Conservation (phyloP, 2,113 vertebrate species). For the Puma concolor region DNA sequence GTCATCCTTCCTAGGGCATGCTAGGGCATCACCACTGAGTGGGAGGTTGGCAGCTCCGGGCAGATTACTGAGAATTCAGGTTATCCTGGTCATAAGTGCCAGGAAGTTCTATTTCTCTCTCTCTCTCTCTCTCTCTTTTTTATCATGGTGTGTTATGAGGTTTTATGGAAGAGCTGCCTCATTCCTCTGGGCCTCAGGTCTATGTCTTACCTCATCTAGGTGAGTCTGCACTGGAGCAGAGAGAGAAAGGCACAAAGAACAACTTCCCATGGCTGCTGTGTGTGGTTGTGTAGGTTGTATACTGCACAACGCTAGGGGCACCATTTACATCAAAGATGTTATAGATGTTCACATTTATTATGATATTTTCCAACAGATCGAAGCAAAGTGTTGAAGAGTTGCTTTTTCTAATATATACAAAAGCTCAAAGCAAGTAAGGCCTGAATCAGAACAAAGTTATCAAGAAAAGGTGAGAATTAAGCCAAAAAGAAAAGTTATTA, state of each 20-base stretch:
- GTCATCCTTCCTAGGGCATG: conserved; percentile 27
- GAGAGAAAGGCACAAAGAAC: neutral
- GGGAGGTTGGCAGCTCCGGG: conserved; percentile 26
- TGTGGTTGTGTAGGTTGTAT: neutral
- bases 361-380: neutral
- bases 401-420: neutral
- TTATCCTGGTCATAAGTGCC: conserved; percentile 49
- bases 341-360: neutral
- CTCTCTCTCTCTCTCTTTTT: conserved; percentile 17
- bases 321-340: neutral
- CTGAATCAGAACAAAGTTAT: neutral
- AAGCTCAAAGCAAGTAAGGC: neutral
- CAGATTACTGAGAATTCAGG: conserved; percentile 50
- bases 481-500: neutral
- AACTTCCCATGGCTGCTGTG: neutral
- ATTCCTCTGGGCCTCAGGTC: neutral
- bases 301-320: neutral
- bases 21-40: neutral
- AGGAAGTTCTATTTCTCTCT: conserved; percentile 24
- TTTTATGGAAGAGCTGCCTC: conserved; percentile 58
- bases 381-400: neutral
- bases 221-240: neutral
- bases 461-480: neutral
- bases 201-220: neutral
- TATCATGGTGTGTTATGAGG: neutral